A percentile compares a stretch with the other conserved stretches of the same genome.
phyloP scores from a whole-genome alignment of 2,797 vertebrate species.

The Cacajao melanocephalus region DNA sequence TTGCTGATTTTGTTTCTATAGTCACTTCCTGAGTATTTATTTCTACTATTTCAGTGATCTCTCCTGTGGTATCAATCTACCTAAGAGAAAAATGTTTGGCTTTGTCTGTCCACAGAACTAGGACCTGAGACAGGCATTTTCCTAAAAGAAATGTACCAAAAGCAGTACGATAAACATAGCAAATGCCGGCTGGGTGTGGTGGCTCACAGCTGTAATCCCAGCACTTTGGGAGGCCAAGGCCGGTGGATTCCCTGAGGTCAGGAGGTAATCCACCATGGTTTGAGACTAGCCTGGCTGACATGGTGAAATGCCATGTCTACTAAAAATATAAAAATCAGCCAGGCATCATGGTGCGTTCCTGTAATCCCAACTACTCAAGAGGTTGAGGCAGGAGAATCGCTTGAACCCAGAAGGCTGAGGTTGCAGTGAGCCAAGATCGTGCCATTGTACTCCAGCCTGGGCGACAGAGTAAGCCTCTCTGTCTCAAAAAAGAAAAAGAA shows the following conservation, averaged over 20 bases:
- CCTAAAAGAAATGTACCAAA: not conserved
- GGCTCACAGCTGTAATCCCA: not conserved
- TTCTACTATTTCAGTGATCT: not conserved
- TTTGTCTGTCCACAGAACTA: not conserved
- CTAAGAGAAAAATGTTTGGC: not conserved
- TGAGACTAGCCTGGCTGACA: not conserved
- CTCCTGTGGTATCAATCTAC: not conserved
- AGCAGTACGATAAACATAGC: not conserved
- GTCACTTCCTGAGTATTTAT: not conserved
- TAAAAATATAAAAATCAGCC: not conserved
- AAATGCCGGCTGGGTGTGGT: not conserved
- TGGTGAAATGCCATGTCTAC: not conserved
- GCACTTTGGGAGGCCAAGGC: not conserved
- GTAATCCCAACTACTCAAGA: not conserved
- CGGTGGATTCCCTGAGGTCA: not conserved
- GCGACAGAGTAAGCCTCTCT: not conserved
- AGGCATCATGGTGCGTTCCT: not conserved
- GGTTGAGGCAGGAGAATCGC: not conserved
- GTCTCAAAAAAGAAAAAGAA: not conserved
- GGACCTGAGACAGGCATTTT: not conserved
- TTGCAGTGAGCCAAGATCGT: not conserved
- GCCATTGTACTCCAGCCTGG: not conserved
- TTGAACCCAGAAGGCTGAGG: not conserved
- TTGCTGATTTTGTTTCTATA: not conserved
- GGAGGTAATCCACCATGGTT: not conserved